Evolutionary conservation across 2,113 vertebrate species (phyloP).

Genomic region (Melanerpes formicivorus): DNA sequence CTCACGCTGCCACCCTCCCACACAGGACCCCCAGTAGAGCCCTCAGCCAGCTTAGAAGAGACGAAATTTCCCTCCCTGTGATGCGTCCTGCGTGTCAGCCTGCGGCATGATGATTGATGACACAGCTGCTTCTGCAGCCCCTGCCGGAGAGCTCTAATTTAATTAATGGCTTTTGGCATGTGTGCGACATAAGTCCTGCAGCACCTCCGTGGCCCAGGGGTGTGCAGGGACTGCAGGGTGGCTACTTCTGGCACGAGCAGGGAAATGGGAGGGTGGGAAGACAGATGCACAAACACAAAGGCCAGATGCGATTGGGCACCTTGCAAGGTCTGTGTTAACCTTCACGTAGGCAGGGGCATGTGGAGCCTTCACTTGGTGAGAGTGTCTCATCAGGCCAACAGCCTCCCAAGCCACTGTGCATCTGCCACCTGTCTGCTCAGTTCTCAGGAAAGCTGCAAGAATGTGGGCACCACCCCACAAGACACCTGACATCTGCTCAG

Average conservation of each 20-base stretch:
- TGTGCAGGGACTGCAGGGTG: background rate
- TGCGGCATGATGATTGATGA: slow-evolving; percentile 52
- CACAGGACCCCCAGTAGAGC: background rate
- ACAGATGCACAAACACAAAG: background rate
- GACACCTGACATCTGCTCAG: background rate
- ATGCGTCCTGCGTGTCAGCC: background rate
- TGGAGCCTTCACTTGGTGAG: accelerated
- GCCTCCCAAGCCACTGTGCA: background rate
- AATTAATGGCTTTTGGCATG: slow-evolving; percentile 64
- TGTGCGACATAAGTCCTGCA: slow-evolving; percentile 36
- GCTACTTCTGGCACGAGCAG: background rate
- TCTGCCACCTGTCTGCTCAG: background rate
- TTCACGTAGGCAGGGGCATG: accelerated
- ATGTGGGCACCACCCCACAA: background rate
- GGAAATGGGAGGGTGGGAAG: background rate
- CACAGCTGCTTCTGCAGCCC: slow-evolving; percentile 32
- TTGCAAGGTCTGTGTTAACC: background rate
- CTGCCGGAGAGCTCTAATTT: slow-evolving; percentile 56
- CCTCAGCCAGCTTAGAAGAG: background rate
- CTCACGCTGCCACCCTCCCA: accelerated
- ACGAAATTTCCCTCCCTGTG: background rate
- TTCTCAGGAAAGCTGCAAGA: background rate
- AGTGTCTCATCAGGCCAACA: accelerated
- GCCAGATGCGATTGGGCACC: background rate
- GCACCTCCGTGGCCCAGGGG: background rate